These are phyloP conservation scores for Rattus rattus DNA, from an alignment of 2,113 vertebrate genomes.

Conservation along the genomic window DNA sequence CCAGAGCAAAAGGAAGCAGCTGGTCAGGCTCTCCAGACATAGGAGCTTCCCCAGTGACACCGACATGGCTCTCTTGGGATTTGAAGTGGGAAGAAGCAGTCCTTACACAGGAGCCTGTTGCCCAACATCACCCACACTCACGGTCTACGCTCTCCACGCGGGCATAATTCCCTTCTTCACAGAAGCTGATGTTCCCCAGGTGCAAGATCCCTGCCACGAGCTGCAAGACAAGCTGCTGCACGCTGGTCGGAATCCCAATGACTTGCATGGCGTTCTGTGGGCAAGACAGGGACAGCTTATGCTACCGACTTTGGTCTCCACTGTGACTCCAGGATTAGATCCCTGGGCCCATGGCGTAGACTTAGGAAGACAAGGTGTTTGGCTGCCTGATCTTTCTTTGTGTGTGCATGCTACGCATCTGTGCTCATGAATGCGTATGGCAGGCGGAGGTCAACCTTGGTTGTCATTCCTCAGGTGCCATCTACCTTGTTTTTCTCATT, in stretches of 20 bases:
- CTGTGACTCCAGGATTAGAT: neutral
- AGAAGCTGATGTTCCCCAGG: constrained; percentile 95
- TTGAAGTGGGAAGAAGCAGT: neutral
- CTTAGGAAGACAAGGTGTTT: too few relatives aligned
- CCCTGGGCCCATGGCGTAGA: neutral
- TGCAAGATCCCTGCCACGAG: constrained; percentile 95
- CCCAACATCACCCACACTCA: constrained; percentile 87
- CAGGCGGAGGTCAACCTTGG: neutral
- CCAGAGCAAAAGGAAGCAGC: neutral
- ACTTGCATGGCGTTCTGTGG: constrained; percentile 96
- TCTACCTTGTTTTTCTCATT: neutral
- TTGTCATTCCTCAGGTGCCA: neutral
- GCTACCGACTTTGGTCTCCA: accelerated
- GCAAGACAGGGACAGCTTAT: neutral
- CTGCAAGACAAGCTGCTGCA: constrained; percentile 93
- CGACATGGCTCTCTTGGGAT: neutral
- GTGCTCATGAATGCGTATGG: neutral
- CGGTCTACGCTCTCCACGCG: constrained; percentile 93
- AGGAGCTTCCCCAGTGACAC: neutral
- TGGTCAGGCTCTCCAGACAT: neutral
- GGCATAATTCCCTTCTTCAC: constrained; percentile 96
- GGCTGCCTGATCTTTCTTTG: neutral
- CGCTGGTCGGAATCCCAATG: constrained; percentile 90
- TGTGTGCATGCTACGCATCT: neutral
- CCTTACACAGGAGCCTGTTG: accelerated